phyloP scores from a whole-genome alignment of 2,797 vertebrate species.

The Chiloscyllium punctatum region DNA sequence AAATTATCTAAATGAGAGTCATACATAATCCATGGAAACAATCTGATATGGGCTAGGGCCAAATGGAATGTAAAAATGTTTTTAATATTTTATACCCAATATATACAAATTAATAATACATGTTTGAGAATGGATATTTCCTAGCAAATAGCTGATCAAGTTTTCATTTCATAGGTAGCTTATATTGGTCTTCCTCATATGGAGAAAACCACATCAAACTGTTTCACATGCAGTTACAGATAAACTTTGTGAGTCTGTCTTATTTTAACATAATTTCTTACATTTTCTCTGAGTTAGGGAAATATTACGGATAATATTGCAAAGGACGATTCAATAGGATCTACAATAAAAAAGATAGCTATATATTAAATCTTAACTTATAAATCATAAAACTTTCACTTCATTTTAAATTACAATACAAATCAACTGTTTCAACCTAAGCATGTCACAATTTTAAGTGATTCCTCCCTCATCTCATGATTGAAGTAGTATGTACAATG shows the following conservation, averaged over 20 bases:
- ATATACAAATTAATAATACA: slow-evolving; percentile 30
- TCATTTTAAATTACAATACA: background rate
- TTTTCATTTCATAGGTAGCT: slow-evolving; percentile 7
- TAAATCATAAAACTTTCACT: background rate
- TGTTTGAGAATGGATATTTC: slow-evolving; percentile 10
- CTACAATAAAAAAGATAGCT: too few relatives aligned
- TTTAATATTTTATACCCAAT: slow-evolving; percentile 34
- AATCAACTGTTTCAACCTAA: background rate
- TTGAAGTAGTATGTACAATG: background rate
- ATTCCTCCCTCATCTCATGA: background rate
- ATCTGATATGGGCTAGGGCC: background rate
- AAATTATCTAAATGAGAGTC: background rate
- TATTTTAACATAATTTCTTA: background rate
- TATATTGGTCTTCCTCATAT: background rate
- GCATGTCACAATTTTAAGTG: background rate
- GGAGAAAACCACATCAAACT: background rate
- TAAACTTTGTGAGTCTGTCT: background rate
- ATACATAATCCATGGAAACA: background rate
- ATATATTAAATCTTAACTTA: background rate
- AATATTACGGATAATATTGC: background rate
- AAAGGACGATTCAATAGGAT: too few relatives aligned
- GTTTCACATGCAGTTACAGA: background rate
- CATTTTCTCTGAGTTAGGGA: background rate
- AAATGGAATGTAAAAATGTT: background rate
- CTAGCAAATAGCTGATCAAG: background rate